Percentiles rank a stretch among this genome's conserved stretches.
Evolutionary conservation across 2,797 vertebrate genomes (phyloP).

Genomic region (Acipenser transmontanus): DNA sequence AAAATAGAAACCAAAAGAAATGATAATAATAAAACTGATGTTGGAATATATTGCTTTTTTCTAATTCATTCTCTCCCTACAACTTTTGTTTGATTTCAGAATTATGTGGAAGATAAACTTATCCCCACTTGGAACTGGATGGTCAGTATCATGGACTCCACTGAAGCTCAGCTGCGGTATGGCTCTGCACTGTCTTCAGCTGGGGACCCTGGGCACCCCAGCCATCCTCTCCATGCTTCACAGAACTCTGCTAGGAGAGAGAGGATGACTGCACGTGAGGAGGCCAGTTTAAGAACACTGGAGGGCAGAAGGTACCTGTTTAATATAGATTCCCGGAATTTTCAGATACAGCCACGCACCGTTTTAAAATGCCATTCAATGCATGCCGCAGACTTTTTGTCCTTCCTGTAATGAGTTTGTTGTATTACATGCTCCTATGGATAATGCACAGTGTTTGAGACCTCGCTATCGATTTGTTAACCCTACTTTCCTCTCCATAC

Average conservation of each 20-base stretch:
- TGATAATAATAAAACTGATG: too few relatives aligned
- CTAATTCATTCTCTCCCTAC: not conserved
- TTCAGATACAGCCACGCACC: too few relatives aligned
- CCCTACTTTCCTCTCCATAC: too few relatives aligned
- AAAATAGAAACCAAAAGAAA: too few relatives aligned
- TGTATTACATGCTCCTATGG: too few relatives aligned
- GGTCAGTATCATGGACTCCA: slow-evolving; percentile 99
- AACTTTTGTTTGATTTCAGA: slow-evolving; percentile 37
- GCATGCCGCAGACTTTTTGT: too few relatives aligned
- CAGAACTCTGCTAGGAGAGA: slow-evolving; percentile 91
- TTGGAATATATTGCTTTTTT: not conserved
- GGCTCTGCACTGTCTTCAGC: slow-evolving; percentile 96
- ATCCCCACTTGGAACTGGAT: slow-evolving; percentile 99
- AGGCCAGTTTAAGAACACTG: slow-evolving; percentile 86
- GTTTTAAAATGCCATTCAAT: too few relatives aligned
- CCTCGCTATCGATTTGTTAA: too few relatives aligned
- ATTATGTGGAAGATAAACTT: slow-evolving; percentile 93
- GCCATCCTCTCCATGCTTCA: slow-evolving; percentile 92
- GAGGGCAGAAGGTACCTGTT: slow-evolving; percentile 84
- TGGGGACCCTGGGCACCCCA: slow-evolving; percentile 93
- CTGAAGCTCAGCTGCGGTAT: slow-evolving; percentile 93
- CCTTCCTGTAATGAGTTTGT: too few relatives aligned
- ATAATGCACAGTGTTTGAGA: too few relatives aligned
- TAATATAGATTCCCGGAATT: too few relatives aligned
- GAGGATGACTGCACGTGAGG: slow-evolving; percentile 89